Evolutionary conservation across 2,113 vertebrate genomes (phyloP).

Genomic region (Scomber japonicus): DNA sequence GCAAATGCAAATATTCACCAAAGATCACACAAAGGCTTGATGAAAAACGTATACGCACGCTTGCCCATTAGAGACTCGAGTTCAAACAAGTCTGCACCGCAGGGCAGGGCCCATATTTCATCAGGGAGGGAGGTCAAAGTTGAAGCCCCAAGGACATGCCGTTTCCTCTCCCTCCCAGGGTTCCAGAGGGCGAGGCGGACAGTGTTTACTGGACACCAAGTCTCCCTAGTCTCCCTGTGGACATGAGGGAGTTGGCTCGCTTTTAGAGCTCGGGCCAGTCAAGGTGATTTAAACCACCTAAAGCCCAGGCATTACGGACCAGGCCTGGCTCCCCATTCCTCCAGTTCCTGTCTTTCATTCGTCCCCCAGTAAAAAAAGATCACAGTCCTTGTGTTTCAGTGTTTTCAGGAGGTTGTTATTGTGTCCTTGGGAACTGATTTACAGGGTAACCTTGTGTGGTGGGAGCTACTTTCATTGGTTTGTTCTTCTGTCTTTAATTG

Average conservation of each 20-base stretch:
- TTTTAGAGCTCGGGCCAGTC: conserved; percentile 67
- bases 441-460: conserved; percentile 68
- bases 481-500: conserved; percentile 72
- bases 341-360: conserved; percentile 78
- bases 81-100: conserved; percentile 76
- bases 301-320: conserved; percentile 54
- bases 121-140: conserved; percentile 75
- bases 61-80: conserved; percentile 63
- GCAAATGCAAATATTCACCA: neutral
- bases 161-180: conserved; percentile 75
- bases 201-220: conserved; percentile 69
- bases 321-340: conserved; percentile 59
- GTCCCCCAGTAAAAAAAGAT: conserved; percentile 77
- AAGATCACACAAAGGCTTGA: conserved; percentile 19
- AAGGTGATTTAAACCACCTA: conserved; percentile 80
- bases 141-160: conserved; percentile 74
- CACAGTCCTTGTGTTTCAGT: conserved; percentile 73
- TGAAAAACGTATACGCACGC: conserved; percentile 39
- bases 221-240: conserved; percentile 59
- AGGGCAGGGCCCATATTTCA: conserved; percentile 73
- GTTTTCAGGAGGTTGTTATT: conserved; percentile 74
- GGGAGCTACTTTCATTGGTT: conserved; percentile 60
- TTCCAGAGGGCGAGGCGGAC: conserved; percentile 65
- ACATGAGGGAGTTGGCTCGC: conserved; percentile 55
- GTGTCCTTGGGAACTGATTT: conserved; percentile 79